phyloP scores from a whole-genome alignment of 2,888 invertebrate species.

The Eristalinus sepulchralis region DNA sequence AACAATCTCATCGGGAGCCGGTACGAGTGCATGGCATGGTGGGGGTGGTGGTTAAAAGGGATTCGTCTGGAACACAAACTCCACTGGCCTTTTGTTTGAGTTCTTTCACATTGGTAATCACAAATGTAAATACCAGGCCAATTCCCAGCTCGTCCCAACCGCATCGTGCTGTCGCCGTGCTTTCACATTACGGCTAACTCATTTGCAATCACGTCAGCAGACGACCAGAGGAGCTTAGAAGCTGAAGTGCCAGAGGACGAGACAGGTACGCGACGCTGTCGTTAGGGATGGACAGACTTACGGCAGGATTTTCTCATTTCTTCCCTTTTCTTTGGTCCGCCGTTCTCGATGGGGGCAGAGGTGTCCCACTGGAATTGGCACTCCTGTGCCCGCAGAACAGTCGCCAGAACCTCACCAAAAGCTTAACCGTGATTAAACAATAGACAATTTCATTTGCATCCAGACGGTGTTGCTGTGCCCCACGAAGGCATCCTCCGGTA shows the following conservation, averaged over 20 bases:
- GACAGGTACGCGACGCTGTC: slow-evolving; percentile 8
- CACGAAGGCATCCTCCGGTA: slow-evolving; percentile 8
- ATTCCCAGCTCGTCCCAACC: not conserved
- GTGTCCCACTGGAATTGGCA: not conserved
- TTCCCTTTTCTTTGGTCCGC: not conserved
- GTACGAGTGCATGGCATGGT: not conserved
- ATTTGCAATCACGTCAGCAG: slow-evolving; percentile 42
- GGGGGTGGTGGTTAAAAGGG: not conserved
- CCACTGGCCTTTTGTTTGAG: not conserved
- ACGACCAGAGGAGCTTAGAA: slow-evolving; percentile 9
- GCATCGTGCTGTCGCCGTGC: not conserved
- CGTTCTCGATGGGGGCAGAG: not conserved
- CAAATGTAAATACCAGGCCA: slow-evolving; percentile 33
- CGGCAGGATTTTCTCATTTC: not conserved
- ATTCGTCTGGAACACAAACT: not conserved
- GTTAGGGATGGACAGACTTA: slow-evolving; percentile 8
- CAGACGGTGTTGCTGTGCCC: not conserved
- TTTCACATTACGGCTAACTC: slow-evolving; percentile 1
- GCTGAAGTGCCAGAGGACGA: not conserved
- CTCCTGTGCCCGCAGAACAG: slow-evolving; percentile 32
- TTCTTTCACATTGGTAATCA: slow-evolving; percentile 32
- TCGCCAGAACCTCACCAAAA: slow-evolving; percentile 26
- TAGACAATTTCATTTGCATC: slow-evolving; percentile 55
- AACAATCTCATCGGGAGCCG: not conserved
- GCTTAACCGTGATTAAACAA: slow-evolving; percentile 54